Conservation (phyloP, 1,140 invertebrate genomes). For the Hyposmocoma kahamanoa region DNA sequence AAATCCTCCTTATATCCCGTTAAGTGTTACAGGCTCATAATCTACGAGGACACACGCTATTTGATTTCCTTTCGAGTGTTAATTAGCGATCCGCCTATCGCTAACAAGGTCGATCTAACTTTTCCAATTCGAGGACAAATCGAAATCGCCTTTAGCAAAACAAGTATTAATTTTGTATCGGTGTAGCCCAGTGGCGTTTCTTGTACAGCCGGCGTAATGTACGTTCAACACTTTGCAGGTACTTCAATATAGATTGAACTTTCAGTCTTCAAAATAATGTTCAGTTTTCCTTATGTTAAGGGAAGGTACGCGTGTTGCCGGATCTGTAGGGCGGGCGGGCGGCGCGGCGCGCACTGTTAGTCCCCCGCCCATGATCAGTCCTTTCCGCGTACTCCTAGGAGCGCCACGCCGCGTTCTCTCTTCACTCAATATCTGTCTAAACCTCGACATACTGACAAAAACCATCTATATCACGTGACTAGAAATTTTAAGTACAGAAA, state of each 20-base stretch:
- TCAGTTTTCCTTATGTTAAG: no score
- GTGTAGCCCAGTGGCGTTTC: no score
- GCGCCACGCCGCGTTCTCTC: conserved; percentile 26
- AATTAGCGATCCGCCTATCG: conserved; percentile 67
- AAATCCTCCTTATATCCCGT: no score
- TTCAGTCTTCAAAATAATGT: no score
- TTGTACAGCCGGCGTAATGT: no score
- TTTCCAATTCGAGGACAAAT: conserved; percentile 68
- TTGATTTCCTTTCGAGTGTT: conserved; percentile 16
- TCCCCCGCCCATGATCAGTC: conserved; percentile 43
- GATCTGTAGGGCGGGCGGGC: conserved; percentile 21
- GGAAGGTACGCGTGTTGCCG: conserved; percentile 49
- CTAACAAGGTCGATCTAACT: conserved; percentile 64
- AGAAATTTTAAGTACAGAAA: no score
- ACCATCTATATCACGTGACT: conserved; percentile 27
- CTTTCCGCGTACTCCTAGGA: conserved; percentile 30
- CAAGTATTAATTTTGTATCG: conserved; percentile 73
- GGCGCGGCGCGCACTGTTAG: not conserved
- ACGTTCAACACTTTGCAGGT: no score
- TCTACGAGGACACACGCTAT: not conserved
- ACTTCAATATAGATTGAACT: no score
- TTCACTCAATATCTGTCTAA: conserved; percentile 28
- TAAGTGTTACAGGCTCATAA: no score
- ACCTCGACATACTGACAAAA: conserved; percentile 36
- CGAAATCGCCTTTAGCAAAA: conserved; percentile 70